Evolutionary conservation across 1,140 invertebrate genomes (phyloP).

Genomic region (Matsumurasca onukii): DNA sequence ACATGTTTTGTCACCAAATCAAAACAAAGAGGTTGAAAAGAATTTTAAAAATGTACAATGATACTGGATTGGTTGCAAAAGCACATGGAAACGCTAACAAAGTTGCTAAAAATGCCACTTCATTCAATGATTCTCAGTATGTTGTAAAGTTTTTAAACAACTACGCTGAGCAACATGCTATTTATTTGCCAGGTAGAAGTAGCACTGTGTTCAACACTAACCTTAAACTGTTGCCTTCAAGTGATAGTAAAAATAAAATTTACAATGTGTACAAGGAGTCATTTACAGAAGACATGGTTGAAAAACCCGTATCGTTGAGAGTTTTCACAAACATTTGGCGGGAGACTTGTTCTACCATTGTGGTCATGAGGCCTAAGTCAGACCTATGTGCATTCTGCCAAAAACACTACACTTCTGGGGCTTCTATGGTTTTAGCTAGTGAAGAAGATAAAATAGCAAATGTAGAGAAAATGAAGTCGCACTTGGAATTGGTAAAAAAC

Average conservation of each 20-base stretch:
- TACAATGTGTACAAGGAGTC: slow-evolving; percentile 11
- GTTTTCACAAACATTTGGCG: slow-evolving; percentile 19
- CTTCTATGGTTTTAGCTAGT: slow-evolving; percentile 8
- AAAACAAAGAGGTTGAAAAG: slow-evolving; percentile 24
- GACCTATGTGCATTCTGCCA: slow-evolving; percentile 20
- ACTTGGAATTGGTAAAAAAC: background rate
- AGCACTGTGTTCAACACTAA: slow-evolving; percentile 12
- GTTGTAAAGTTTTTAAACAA: slow-evolving; percentile 16
- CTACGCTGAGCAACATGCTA: slow-evolving; percentile 21
- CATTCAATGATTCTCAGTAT: slow-evolving; percentile 12
- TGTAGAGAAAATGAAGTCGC: slow-evolving; percentile 16
- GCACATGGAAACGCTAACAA: slow-evolving; percentile 6
- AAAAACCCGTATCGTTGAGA: slow-evolving; percentile 13
- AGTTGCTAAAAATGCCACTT: slow-evolving; percentile 10
- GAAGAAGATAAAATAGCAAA: slow-evolving; percentile 25
- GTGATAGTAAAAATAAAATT: slow-evolving; percentile 14
- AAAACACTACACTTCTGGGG: slow-evolving; percentile 29
- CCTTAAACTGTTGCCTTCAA: slow-evolving; percentile 16
- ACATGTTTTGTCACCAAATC: slow-evolving; percentile 24
- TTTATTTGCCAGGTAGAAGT: slow-evolving; percentile 12
- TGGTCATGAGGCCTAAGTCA: slow-evolving; percentile 19
- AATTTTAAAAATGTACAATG: slow-evolving; percentile 20
- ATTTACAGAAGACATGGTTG: slow-evolving; percentile 8
- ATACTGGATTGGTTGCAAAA: slow-evolving; percentile 20
- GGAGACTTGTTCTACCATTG: background rate